Evolutionary conservation across 2,113 vertebrate species (phyloP).

Genomic region (Melozone crissalis): DNA sequence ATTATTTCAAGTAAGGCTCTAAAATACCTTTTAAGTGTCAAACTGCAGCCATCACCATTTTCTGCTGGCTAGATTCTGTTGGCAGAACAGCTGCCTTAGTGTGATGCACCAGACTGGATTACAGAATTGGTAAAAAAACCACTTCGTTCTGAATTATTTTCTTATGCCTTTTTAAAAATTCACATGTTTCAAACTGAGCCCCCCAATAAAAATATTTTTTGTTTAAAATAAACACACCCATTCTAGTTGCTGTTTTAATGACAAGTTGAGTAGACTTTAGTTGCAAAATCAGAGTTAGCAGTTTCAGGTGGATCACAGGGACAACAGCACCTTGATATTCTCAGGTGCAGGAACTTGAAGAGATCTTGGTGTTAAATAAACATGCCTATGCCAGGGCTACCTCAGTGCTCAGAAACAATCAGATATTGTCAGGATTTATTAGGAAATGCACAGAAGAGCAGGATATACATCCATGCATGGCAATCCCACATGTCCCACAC

Average conservation of each 20-base stretch:
- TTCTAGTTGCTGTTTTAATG: background rate
- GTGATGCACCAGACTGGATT: background rate
- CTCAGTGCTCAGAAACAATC: background rate
- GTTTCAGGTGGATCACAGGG: background rate
- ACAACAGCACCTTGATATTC: background rate
- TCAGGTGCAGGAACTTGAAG: background rate
- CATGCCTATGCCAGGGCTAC: background rate
- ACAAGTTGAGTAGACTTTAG: background rate
- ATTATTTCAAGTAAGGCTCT: background rate
- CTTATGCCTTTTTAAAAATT: background rate
- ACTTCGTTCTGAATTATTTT: background rate
- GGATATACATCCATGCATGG: background rate
- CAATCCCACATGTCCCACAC: background rate
- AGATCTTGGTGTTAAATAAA: background rate
- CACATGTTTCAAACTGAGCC: background rate
- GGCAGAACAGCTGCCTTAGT: background rate
- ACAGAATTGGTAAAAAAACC: background rate
- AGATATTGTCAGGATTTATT: background rate
- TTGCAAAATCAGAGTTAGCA: background rate
- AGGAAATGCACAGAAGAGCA: background rate
- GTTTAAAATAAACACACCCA: background rate
- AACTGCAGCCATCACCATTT: slow-evolving; percentile 13
- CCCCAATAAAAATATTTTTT: background rate
- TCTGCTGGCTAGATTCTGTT: background rate
- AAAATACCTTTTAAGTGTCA: background rate